A percentile compares a stretch with the other conserved stretches of the same genome.
Evolutionary conservation across 2,797 vertebrate species (phyloP).

Genomic region (Acomys russatus): DNA sequence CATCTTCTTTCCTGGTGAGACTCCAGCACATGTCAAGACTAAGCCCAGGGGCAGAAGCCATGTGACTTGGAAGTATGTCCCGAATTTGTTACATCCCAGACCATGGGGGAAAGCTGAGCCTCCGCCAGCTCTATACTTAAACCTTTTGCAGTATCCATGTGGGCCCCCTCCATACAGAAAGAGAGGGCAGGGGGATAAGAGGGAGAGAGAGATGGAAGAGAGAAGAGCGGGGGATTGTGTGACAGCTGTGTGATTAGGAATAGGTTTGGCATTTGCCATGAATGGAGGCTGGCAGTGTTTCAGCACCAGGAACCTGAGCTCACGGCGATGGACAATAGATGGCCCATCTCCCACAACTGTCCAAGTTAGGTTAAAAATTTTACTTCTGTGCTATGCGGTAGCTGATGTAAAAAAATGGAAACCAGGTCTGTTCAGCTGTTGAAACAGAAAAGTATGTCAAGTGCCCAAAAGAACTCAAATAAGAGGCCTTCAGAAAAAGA

Average conservation of each 20-base stretch:
- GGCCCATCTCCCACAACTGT: fast-evolving
- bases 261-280: fast-evolving
- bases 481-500: neutral
- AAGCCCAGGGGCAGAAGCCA: constrained; percentile 18
- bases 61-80: neutral
- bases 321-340: fast-evolving
- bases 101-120: neutral
- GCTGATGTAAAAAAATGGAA: constrained; percentile 3
- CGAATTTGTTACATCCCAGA: neutral
- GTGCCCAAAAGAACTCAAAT: neutral
- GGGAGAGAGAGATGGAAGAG: fast-evolving
- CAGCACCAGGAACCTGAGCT: neutral
- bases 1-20: constrained; percentile 11
- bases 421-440: neutral
- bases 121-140: fast-evolving
- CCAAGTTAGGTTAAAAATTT: neutral
- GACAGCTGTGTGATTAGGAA: neutral
- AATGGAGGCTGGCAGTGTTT: neutral
- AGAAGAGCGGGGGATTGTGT: neutral
- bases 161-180: neutral
- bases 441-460: neutral
- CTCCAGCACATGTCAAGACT: neutral
- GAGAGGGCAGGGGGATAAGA: neutral
- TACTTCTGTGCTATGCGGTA: neutral
- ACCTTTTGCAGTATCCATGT: fast-evolving